Conservation (phyloP, 2,797 vertebrate genomes). For the Enteromius radiatus region DNA sequence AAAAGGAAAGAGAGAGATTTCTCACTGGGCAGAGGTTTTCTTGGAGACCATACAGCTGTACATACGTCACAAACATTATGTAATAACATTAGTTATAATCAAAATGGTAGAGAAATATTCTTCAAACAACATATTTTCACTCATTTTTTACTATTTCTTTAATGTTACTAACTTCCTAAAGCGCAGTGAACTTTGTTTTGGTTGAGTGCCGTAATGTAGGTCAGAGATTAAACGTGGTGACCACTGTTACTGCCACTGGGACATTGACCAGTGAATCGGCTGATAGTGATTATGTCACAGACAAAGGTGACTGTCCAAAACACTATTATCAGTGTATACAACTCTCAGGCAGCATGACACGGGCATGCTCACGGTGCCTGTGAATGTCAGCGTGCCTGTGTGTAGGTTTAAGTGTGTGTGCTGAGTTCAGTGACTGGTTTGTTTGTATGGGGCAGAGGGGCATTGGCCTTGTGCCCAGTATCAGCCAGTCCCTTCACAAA, state of each 20-base stretch:
- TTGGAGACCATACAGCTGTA: conserved; percentile 7
- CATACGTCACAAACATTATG: background rate
- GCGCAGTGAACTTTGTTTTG: background rate
- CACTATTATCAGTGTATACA: conserved; percentile 33
- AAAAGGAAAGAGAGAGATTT: background rate
- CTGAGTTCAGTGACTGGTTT: conserved; percentile 54
- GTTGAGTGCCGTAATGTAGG: background rate
- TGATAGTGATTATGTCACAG: conserved; percentile 53
- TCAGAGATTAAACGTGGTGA: conserved; percentile 10
- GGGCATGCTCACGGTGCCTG: conserved; percentile 33
- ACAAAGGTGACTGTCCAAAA: conserved; percentile 45
- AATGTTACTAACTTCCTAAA: conserved; percentile 17
- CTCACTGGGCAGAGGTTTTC: background rate
- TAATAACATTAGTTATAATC: background rate
- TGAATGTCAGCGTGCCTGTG: conserved; percentile 10
- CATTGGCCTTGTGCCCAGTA: conserved; percentile 48
- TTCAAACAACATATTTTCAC: background rate
- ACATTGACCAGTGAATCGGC: conserved; percentile 27
- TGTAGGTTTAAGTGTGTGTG: conserved; percentile 44
- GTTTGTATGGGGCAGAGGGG: conserved; percentile 52
- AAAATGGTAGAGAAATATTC: background rate
- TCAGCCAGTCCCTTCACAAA: conserved; percentile 61
- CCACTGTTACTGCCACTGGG: background rate
- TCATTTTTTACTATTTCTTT: background rate
- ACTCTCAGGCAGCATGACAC: conserved; percentile 41